Percentiles rank a stretch among this genome's conserved stretches.
phyloP scores from a whole-genome alignment of 2,888 invertebrate species.

The Nomada fucata region DNA sequence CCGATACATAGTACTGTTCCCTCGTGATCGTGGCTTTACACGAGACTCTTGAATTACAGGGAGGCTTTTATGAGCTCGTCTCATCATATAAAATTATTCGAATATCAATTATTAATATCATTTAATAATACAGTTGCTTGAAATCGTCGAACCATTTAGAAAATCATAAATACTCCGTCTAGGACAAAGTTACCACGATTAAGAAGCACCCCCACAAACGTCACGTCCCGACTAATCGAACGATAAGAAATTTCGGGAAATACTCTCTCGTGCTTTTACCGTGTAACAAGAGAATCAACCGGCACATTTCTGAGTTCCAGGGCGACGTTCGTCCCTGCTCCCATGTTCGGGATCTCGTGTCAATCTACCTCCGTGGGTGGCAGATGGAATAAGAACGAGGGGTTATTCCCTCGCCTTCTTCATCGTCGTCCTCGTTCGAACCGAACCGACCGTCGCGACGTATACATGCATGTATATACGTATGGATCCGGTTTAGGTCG shows the following conservation, averaged over 20 bases:
- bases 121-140: too few species aligned
- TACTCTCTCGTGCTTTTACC: constrained; percentile 29
- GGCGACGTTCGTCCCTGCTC: constrained; percentile 56
- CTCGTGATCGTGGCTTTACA: not conserved
- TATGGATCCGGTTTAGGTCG: constrained; percentile 51
- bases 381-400: constrained; percentile 74
- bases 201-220: too few species aligned
- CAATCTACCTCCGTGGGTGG: constrained; percentile 75
- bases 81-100: too few species aligned
- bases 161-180: too few species aligned
- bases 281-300: constrained; percentile 48
- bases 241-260: not conserved
- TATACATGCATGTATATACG: not conserved
- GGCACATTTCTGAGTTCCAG: constrained; percentile 26
- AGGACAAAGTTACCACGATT: too few species aligned
- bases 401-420: constrained; percentile 51
- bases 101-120: too few species aligned
- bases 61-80: too few species aligned
- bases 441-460: constrained; percentile 26
- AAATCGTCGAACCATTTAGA: too few species aligned
- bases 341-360: constrained; percentile 70
- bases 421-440: constrained; percentile 18
- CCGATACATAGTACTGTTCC: constrained; percentile 10
- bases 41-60: constrained; percentile 18
- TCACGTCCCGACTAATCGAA: constrained; percentile 3